phyloP scores from a whole-genome alignment of 2,113 vertebrate species.

The Calyptomena viridis region DNA sequence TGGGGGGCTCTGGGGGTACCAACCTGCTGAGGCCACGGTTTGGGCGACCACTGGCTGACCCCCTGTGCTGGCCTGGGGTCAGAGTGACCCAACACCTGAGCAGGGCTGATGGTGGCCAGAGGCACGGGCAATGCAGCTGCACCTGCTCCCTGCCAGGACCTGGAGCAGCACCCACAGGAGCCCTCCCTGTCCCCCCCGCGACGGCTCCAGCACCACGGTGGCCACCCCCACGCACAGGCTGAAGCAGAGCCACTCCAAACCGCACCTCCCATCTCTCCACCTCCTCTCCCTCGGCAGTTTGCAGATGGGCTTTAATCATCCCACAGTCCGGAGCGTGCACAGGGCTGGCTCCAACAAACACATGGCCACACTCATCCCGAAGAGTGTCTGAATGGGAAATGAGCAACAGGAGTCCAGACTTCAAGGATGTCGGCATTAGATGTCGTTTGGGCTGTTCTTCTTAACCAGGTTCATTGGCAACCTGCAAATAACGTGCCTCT shows the following conservation, averaged over 20 bases:
- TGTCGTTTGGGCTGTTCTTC: not conserved
- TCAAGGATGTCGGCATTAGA: not conserved
- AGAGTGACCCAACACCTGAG: not conserved
- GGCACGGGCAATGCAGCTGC: not conserved
- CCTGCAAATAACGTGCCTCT: not conserved
- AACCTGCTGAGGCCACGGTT: not conserved
- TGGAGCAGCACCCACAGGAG: accelerated
- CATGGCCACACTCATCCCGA: not conserved
- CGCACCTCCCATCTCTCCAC: not conserved
- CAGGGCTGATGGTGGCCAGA: not conserved
- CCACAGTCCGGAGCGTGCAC: not conserved
- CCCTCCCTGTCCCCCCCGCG: accelerated
- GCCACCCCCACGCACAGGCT: not conserved
- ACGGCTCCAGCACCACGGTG: accelerated
- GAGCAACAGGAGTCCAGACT: constrained; percentile 6
- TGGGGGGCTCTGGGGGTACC: accelerated
- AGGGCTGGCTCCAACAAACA: not conserved
- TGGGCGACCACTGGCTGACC: not conserved
- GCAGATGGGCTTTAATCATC: not conserved
- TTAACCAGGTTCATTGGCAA: not conserved
- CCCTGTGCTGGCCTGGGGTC: not conserved
- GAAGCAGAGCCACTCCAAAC: not conserved
- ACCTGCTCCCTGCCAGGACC: not conserved
- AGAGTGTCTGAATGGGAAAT: not conserved
- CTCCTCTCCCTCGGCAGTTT: not conserved